phyloP scores from a whole-genome alignment of 2,797 vertebrate species.

The Sebastes trivittatus region DNA sequence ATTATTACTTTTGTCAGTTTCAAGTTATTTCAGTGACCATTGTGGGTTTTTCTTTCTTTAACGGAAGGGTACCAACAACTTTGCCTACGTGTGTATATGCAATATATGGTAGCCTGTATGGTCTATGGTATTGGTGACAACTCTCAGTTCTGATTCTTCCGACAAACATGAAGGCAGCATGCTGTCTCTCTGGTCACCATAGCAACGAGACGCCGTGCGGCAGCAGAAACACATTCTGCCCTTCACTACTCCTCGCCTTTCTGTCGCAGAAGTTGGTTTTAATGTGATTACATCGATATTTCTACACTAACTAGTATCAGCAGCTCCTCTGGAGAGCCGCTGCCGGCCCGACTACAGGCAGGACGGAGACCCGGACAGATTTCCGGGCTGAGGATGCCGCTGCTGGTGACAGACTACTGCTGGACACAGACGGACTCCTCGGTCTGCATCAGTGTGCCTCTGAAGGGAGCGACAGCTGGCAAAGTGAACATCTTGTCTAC shows the following conservation, averaged over 20 bases:
- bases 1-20: too few species aligned
- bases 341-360: neutral
- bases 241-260: too few species aligned
- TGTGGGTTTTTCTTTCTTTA: too few species aligned
- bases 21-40: too few species aligned
- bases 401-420: constrained; percentile 79
- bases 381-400: constrained; percentile 76
- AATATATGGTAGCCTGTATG: too few species aligned
- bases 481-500: constrained; percentile 84
- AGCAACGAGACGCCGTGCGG: constrained; percentile 23
- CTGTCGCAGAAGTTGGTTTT: neutral
- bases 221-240: accelerated
- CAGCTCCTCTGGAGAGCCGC: too few species aligned
- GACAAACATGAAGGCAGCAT: neutral
- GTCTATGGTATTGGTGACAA: too few species aligned
- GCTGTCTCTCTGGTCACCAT: neutral
- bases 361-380: neutral
- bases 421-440: constrained; percentile 86
- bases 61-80: too few species aligned
- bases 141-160: neutral
- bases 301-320: too few species aligned
- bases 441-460: constrained; percentile 85
- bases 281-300: neutral
- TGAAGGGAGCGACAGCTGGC: constrained; percentile 79
- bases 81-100: too few species aligned